Conservation (phyloP, 2,113 vertebrate genomes). For the Tenrec ecaudatus region DNA sequence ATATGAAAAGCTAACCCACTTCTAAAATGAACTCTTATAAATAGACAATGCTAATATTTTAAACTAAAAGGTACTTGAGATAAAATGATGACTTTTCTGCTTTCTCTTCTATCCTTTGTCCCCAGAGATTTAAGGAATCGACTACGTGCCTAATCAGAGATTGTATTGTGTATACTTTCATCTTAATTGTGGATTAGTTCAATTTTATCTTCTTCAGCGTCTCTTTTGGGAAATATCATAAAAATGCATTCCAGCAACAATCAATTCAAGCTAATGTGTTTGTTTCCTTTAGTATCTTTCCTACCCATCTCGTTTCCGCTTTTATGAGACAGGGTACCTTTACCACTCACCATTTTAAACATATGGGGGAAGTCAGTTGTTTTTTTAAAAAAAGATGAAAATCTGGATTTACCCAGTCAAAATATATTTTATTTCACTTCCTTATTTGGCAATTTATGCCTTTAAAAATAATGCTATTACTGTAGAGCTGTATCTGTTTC, state of each 20-base stretch:
- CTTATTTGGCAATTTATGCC: conserved; percentile 21
- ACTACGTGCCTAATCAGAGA: conserved; percentile 63
- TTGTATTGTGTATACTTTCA: conserved; percentile 66
- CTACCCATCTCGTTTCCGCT: background rate
- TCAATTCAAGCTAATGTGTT: conserved; percentile 63
- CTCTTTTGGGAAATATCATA: conserved; percentile 67
- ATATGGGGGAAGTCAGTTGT: background rate
- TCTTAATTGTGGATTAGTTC: conserved; percentile 76
- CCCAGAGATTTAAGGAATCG: conserved; percentile 53
- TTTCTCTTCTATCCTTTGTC: background rate
- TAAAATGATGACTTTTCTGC: conserved; percentile 60
- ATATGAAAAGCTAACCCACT: conserved; percentile 52
- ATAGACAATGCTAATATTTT: conserved; percentile 48
- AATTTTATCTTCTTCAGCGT: conserved; percentile 61
- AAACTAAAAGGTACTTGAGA: conserved; percentile 43
- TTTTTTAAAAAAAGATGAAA: conserved; percentile 25
- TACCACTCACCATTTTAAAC: background rate
- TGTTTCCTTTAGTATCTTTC: conserved; percentile 58
- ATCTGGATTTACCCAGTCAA: conserved; percentile 1
- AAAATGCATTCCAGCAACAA: conserved; percentile 62
- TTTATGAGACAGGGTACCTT: background rate
- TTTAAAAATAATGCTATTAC: conserved; percentile 35
- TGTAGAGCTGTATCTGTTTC: background rate
- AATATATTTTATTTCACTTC: background rate
- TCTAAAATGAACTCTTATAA: conserved; percentile 61